Evolutionary conservation across 2,888 invertebrate species (phyloP).

Genomic region (Andrena haemorrhoa): DNA sequence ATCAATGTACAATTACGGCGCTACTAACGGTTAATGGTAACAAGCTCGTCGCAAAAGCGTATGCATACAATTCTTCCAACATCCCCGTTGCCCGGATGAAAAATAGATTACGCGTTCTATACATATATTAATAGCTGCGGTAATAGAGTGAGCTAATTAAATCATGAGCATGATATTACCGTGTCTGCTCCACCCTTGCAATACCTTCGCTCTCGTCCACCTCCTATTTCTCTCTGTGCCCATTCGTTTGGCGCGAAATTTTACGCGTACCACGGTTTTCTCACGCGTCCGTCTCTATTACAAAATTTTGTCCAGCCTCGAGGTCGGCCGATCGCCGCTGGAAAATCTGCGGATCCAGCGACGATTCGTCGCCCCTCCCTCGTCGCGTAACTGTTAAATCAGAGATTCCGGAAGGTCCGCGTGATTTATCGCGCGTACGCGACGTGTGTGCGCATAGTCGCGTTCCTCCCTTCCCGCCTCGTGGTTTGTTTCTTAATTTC

Average conservation of each 20-base stretch:
- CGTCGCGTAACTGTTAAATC: slow-evolving; percentile 49
- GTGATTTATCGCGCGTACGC: slow-evolving; percentile 39
- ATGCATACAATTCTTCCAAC: background rate
- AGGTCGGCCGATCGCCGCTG: background rate
- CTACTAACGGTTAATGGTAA: slow-evolving; percentile 1
- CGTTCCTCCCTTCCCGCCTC: background rate
- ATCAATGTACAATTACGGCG: slow-evolving; percentile 1
- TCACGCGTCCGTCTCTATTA: slow-evolving; percentile 23
- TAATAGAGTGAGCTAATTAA: background rate
- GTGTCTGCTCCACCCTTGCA: background rate
- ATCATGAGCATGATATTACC: background rate
- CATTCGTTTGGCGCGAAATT: slow-evolving; percentile 6
- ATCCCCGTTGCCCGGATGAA: background rate
- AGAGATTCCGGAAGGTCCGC: slow-evolving; percentile 31
- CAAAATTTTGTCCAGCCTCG: slow-evolving; percentile 9
- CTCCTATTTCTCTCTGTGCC: background rate
- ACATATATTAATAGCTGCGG: background rate
- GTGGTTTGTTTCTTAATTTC: slow-evolving; percentile 37
- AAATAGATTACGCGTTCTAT: slow-evolving; percentile 1
- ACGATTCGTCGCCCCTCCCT: slow-evolving; percentile 10
- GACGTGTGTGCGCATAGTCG: slow-evolving; percentile 13
- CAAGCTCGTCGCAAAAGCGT: background rate
- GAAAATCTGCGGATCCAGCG: slow-evolving; percentile 36
- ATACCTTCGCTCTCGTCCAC: background rate
- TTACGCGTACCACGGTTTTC: slow-evolving; percentile 1